Evolutionary conservation across 2,113 vertebrate genomes (phyloP).

Genomic region (Columba livia): DNA sequence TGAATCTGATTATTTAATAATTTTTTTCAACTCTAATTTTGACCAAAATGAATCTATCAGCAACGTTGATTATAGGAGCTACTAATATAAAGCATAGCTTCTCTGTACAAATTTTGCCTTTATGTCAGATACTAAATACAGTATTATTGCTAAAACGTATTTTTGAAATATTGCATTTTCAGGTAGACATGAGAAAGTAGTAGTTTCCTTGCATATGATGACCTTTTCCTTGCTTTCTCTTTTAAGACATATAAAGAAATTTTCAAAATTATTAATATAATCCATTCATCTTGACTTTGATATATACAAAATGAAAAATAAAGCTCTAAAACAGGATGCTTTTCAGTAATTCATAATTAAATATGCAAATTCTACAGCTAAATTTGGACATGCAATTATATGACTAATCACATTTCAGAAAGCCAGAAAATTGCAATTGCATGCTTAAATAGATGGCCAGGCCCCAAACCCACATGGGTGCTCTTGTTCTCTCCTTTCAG

Average conservation of each 20-base stretch:
- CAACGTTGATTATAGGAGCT: background rate
- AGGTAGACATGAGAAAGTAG: background rate
- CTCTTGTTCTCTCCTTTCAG: slow-evolving; percentile 23
- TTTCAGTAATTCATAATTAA: slow-evolving; percentile 66
- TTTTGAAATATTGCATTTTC: background rate
- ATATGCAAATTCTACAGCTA: slow-evolving; percentile 64
- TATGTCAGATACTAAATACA: background rate
- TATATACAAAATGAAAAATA: slow-evolving; percentile 38
- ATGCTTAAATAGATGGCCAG: slow-evolving; percentile 66
- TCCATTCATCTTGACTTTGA: slow-evolving; percentile 32
- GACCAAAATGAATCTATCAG: background rate
- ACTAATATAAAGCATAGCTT: background rate
- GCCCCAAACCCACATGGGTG: slow-evolving; percentile 22
- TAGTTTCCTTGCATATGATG: background rate
- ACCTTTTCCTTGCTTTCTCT: background rate
- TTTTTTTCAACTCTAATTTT: background rate
- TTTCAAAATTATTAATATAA: slow-evolving; percentile 29
- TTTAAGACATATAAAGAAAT: background rate
- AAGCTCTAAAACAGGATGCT: slow-evolving; percentile 54
- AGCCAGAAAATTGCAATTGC: slow-evolving; percentile 68
- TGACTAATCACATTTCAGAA: slow-evolving; percentile 70
- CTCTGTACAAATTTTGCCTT: background rate
- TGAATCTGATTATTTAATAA: background rate
- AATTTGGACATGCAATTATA: slow-evolving; percentile 70
- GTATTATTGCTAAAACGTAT: background rate